Base-by-base conservation (phyloP, 2,113 vertebrate genomes). In the Stercorarius parasiticus region DNA sequence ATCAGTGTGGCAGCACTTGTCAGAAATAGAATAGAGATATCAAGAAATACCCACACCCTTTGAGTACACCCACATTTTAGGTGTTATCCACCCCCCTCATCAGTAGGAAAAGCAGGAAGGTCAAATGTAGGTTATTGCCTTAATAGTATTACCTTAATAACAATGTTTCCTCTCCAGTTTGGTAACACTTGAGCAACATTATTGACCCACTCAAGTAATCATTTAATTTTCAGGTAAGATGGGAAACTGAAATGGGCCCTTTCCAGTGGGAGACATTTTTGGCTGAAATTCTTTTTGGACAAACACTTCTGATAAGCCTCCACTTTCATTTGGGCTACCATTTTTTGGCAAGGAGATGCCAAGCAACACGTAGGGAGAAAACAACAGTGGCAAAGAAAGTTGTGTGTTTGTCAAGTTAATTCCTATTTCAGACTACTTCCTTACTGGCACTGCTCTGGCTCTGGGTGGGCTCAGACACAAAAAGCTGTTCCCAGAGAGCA, bases 21-120 rank as follows among this genome's bases (percentile, higher is more conserved):
- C 94, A 96, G 81, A 87, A 95, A 92, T 42, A 95, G 91, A 94
- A 93, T 17, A 85, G 45, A 79, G 53, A 50, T 90, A 94, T 1
- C 30, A 38, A 77, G 70, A 85, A 79, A 77, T 58, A 70, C 10
- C 32, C 81, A 72, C 49, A 61, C 7, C 34, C 40, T 45, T 70
- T 10, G 23, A 80, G 34, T 29, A 77, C 49, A 91, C 7, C 21
- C 72, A 61, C 32, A 53, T 30, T 80, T 92, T 30, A 86, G 29
- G 23, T 71, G 10, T 38, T 76, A 95, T 42, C 50, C 64, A 38
- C 13, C 8, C 6, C 12, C 30, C 10, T 6, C 1, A 4, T 11
- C 45, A 59, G 16, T 0, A 59, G n/a, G 29, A 64, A 74, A 78
- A 64, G n/a, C 38, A 74, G n/a, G 20, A 86, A 89, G 52, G 77